Base-by-base conservation (phyloP, 2,113 vertebrate genomes). In the Ivindomyrus marchei region DNA sequence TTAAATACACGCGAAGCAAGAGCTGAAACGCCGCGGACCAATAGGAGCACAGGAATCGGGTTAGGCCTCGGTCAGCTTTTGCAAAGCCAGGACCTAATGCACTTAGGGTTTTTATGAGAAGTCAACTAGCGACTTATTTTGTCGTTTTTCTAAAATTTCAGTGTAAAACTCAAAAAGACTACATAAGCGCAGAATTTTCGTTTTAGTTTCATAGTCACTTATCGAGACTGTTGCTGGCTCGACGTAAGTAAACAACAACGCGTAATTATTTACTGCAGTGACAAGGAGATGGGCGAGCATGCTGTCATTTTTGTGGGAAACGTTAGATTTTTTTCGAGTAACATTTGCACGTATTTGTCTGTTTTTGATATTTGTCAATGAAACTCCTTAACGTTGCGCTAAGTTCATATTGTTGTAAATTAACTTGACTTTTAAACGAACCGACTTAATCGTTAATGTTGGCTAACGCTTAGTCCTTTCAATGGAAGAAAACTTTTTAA, bases 231-330 rank as follows among this genome's bases (percentile, higher is more conserved):
- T 58, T 45, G 53, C 52, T 42, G 87, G 39, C 52, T 36, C 19
- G 36, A 45, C 52, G 87, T 88, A 62, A 88, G 87, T 88, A 88
- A 66, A 58, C 49, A 50, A 15, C n/a, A 52, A 15, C n/a, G 42
- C 19, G 10, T 87, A 53, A 87, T 50, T 86, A 42, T 49, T 11
- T 86, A 49, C 84, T 86, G 84, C 84, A 50, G 1, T 83, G 15
- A 19, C 77, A 17, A 62, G 56, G 21, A 62, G n/a, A 66, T 70
- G 27, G 27, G 27, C 62, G 62, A 70, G n/a, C 77, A 45, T 39
- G 19, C 77, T 83, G 77, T 83, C 39, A 24, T 21, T 83, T 17
- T 83, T 19, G 15, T 83, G 77, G 31, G 15, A 45, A 45, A 39
- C 77, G 1, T 83, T 70, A 70, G n/a, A 31, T 70, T 19, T 42